phyloP scores from a whole-genome alignment of 2,797 vertebrate genomes.

The Petrocephalus schoutedeni region DNA sequence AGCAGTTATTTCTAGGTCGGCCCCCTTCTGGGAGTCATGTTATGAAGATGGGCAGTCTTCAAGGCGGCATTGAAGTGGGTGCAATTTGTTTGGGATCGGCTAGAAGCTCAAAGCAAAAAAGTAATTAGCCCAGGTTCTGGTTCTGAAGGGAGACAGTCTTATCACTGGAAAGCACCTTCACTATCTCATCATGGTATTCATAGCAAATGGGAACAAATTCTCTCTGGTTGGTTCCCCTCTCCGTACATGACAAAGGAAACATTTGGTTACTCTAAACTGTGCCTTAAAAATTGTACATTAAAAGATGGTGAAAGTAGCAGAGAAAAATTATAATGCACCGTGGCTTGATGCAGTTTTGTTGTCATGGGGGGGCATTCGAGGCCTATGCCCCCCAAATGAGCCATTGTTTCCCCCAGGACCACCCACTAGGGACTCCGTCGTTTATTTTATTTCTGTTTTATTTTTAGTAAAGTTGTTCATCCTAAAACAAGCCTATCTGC shows the following conservation, averaged over 20 bases:
- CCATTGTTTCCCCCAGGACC: background rate
- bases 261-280: background rate
- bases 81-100: background rate
- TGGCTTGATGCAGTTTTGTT: background rate
- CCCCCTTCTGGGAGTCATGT: conserved; percentile 33
- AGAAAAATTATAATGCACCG: background rate
- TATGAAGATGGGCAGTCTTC: background rate
- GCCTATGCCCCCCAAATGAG: background rate
- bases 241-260: background rate
- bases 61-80: background rate
- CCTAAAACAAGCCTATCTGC: too few species aligned
- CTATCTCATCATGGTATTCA: background rate
- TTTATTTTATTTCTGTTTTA: too few species aligned
- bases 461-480: too few species aligned
- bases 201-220: background rate
- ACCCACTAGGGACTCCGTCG: background rate
- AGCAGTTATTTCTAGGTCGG: conserved; percentile 37
- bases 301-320: background rate
- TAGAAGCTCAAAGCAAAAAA: background rate
- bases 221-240: background rate
- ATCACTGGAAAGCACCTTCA: background rate
- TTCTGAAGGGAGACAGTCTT: background rate
- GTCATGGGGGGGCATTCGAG: background rate
- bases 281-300: background rate
- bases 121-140: background rate